A percentile compares a stretch with the other conserved stretches of the same genome.
These are phyloP conservation scores for Nebria salina DNA, from an alignment of 2,888 invertebrate genomes.

Conservation along the genomic window DNA sequence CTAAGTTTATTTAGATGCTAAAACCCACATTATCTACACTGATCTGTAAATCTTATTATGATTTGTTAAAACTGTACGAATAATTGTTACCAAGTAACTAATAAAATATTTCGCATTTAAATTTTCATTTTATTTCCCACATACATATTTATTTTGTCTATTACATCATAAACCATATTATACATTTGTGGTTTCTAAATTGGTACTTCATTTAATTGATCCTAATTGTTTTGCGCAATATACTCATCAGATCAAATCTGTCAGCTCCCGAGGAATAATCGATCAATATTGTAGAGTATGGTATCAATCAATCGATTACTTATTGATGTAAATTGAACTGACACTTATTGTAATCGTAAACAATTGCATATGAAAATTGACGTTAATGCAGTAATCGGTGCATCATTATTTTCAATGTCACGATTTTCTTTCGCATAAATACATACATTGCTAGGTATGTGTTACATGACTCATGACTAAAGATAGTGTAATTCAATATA, in stretches of 20 bases:
- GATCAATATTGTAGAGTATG: background rate
- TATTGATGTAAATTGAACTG: background rate
- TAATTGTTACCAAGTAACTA: conserved; percentile 39
- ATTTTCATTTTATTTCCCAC: no score
- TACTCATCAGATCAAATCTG: background rate
- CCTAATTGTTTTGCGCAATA: no score
- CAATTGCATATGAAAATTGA: background rate
- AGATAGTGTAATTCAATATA: background rate
- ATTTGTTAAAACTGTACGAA: conserved; percentile 30
- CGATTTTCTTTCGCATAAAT: background rate
- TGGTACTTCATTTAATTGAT: no score
- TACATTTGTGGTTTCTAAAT: no score
- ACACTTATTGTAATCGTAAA: background rate
- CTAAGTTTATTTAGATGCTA: conserved; percentile 7
- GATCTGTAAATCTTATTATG: background rate
- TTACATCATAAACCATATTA: no score
- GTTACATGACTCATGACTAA: background rate
- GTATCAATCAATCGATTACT: background rate
- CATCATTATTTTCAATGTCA: background rate
- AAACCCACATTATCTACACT: background rate
- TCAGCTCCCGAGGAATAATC: background rate
- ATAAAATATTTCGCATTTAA: conserved; percentile 42
- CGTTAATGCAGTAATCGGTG: background rate
- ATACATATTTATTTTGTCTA: background rate
- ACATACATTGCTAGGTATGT: background rate